Evolutionary conservation across 2,113 vertebrate species (phyloP).

Genomic region (Gopherus flavomarginatus): DNA sequence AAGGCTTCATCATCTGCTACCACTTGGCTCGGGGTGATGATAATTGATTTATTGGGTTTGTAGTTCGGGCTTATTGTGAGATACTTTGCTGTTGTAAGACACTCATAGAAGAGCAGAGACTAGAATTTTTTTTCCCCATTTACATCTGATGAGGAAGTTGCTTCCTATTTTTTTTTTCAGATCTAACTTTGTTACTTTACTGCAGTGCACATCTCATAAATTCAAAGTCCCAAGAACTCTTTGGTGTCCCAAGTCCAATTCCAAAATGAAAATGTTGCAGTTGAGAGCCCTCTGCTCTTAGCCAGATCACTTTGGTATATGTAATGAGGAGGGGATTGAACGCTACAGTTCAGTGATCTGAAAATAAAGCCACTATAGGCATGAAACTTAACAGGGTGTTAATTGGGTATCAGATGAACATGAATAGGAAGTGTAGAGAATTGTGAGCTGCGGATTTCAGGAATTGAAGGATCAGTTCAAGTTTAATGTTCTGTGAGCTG

Average conservation of each 20-base stretch:
- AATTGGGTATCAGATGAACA: not conserved
- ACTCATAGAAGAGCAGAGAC: no score
- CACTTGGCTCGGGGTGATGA: no score
- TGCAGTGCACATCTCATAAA: not conserved
- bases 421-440: not conserved
- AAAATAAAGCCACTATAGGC: not conserved
- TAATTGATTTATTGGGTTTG: no score
- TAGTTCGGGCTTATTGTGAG: no score
- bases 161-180: not conserved
- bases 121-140: no score
- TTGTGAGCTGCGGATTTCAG: not conserved
- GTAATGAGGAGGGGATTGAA: not conserved
- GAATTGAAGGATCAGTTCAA: not conserved
- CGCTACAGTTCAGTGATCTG: not conserved
- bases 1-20: no score
- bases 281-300: conserved; percentile 3
- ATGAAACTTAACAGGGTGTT: not conserved
- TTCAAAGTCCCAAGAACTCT: not conserved
- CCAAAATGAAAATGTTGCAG: not conserved
- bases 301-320: not conserved
- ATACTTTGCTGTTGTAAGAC: no score
- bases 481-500: not conserved
- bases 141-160: no score
- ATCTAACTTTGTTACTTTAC: not conserved
- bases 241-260: conserved; percentile 1